Evolutionary conservation across 2,113 vertebrate genomes (phyloP).

Genomic region (Cyphomyrus discorhynchus): DNA sequence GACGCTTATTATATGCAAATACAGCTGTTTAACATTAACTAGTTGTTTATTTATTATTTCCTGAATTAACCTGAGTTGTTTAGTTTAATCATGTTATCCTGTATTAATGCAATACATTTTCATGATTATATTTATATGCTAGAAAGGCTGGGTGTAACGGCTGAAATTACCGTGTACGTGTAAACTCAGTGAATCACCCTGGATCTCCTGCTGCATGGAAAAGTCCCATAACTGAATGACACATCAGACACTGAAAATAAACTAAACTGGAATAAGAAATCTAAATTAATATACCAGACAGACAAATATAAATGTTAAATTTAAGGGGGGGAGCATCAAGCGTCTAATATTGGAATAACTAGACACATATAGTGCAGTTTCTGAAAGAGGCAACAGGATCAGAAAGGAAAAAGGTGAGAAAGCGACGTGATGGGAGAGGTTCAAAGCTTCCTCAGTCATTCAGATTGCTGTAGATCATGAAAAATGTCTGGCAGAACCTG

Average conservation of each 20-base stretch:
- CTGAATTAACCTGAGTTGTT: background rate
- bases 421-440: background rate
- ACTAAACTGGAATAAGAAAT: background rate
- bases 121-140: background rate
- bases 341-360: background rate
- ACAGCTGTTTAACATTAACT: background rate
- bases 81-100: background rate
- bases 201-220: background rate
- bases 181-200: conserved; percentile 23
- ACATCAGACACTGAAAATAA: background rate
- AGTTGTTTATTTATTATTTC: background rate
- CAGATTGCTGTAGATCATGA: background rate
- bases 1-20: background rate
- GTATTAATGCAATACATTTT: background rate
- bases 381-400: background rate
- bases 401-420: background rate
- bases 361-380: background rate
- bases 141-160: background rate
- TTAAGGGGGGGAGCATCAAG: background rate
- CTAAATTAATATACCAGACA: background rate
- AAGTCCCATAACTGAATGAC: background rate
- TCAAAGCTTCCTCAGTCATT: background rate
- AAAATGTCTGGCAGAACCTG: background rate
- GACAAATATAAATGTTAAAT: background rate
- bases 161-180: background rate